Evolutionary conservation across 1,140 invertebrate genomes (phyloP), one percentile per base, ranked within the genome.

Genomic region (Leptoteleia sp.): DNA sequence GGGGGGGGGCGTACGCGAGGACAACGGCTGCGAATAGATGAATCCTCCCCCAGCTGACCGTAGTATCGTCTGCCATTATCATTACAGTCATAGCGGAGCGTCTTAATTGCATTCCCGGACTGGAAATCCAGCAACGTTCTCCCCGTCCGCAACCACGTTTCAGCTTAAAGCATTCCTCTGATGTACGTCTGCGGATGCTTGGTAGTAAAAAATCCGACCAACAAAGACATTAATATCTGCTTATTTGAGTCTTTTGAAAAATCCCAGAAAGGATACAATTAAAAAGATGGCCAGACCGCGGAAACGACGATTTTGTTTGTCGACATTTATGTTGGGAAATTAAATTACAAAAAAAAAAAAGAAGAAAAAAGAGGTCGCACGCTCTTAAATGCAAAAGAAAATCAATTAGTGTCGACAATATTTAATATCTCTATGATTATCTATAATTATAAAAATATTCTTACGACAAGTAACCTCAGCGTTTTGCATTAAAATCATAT

Each of bases 61-160:
- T 15, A 15, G 47, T 61, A 67, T 71, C 79, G 76, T 76, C 50
- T 59, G 33, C 71, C 72, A 52, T 79, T 80, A 80, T 80, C 81
- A 81, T 81, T 82, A 55, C 67, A 76, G 70, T 81, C 80, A 76
- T 78, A 80, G 73, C 61, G 19, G 42, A 76, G 80, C 77, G 48
- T 82, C 77, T 82, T 82, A 82, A 82, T 81, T 81, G 80, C 80
- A 81, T 82, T 82, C 80, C 73, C 68, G 12, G 13, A n/a, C 54
- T 67, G 72, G 22, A 68, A 76, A 76, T 76, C 55, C 45, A 40
- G 40, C 50, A 48, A 57, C 40, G 17, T 38, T 50, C 45, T n/a
- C 29, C 54, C 33, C 11, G 22, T 47, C 48, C 48, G 62, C 37
- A 61, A 67, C 61, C 54, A 31, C 61, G 54, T 43, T 59, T 42